These are phyloP conservation scores for Denticeps clupeoides DNA, from an alignment of 2,797 vertebrate species.

Conservation along the genomic window DNA sequence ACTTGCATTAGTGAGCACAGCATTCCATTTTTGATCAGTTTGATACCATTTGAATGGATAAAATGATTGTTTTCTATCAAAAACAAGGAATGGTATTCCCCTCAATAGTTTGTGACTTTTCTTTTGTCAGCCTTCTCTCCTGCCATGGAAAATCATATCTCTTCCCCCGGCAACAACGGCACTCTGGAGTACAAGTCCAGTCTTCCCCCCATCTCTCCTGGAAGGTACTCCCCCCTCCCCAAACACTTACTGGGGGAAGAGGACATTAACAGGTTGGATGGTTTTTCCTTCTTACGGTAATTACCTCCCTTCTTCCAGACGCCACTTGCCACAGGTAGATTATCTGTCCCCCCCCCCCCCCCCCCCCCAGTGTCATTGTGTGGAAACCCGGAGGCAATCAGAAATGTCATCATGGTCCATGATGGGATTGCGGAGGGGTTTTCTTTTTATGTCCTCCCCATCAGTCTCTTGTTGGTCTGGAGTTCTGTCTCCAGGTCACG, in stretches of 20 bases:
- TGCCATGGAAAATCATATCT: conserved; percentile 90
- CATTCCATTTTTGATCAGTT: too few species aligned
- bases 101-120: conserved; percentile 11
- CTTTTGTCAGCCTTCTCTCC: conserved; percentile 90
- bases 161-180: conserved; percentile 76
- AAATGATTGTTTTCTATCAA: too few species aligned
- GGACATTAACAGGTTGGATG: conserved; percentile 93
- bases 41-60: too few species aligned
- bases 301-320: conserved; percentile 47
- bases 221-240: conserved; percentile 88
- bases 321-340: conserved; percentile 44
- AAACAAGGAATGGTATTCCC: not conserved
- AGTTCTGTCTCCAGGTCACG: not conserved
- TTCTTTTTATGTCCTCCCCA: not conserved
- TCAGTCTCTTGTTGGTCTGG: too few species aligned
- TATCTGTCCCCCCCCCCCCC: conserved; percentile 14
- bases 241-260: conserved; percentile 93
- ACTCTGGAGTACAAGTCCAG: conserved; percentile 91
- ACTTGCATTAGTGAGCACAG: too few species aligned
- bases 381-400: conserved; percentile 25
- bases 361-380: conserved; percentile 14
- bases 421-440: conserved; percentile 30
- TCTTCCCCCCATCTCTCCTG: conserved; percentile 78
- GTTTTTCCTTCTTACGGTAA: conserved; percentile 70
- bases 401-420: conserved; percentile 13